Evolutionary conservation across 2,113 vertebrate species (phyloP).

Genomic region (Bostrychus sinensis): DNA sequence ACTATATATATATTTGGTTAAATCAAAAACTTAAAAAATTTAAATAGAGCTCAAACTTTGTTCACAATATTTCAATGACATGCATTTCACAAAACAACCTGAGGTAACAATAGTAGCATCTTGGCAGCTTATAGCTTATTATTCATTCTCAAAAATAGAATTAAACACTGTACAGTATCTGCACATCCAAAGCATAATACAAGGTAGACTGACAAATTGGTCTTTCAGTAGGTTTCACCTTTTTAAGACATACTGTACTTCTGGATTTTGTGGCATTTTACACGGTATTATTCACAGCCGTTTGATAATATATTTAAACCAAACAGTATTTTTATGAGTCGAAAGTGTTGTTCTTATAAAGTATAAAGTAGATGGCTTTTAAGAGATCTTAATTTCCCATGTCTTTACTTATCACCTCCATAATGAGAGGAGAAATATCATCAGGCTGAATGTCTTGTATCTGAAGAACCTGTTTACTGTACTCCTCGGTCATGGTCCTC

Average conservation of each 20-base stretch:
- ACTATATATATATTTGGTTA: too few relatives aligned
- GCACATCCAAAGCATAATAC: neutral
- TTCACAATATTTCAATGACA: neutral
- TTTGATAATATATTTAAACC: too few relatives aligned
- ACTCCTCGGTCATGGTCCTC: constrained; percentile 79
- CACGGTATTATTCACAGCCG: too few relatives aligned
- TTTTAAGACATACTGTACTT: too few relatives aligned
- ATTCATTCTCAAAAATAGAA: neutral
- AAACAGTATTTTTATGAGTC: neutral
- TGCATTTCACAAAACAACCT: neutral
- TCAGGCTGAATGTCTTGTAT: constrained; percentile 79
- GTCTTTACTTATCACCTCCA: constrained; percentile 78
- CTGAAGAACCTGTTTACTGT: constrained; percentile 69
- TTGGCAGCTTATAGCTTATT: neutral
- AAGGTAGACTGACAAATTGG: too few relatives aligned
- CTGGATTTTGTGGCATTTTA: too few relatives aligned
- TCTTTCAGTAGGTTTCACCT: too few relatives aligned
- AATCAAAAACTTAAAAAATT: neutral
- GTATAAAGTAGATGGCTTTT: neutral
- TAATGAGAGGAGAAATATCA: constrained; percentile 74
- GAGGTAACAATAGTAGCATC: neutral
- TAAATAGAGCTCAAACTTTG: neutral
- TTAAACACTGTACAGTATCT: neutral
- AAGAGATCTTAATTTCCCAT: neutral
- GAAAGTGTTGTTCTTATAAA: neutral